Conservation (phyloP, 1,140 invertebrate species). For the fruit fly (Drosophila melanogaster) region Release_6_plus_ISO1_MT NT_037436.4:20412501-20413000, state of each 20-base stretch:
- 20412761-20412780: background rate
- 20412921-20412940: too few relatives aligned
- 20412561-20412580: conserved; percentile 22
- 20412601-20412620: conserved; percentile 53
- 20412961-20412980: too few relatives aligned
- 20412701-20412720: background rate
- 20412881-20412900: background rate
- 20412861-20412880: too few relatives aligned
- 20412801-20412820: background rate
- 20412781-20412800: background rate
- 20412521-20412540: conserved; percentile 60
- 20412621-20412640: conserved; percentile 68
- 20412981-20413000: too few relatives aligned
- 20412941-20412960: too few relatives aligned
- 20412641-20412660: conserved; percentile 60
- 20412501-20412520: conserved; percentile 11
- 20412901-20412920: background rate
- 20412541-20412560: conserved; percentile 53
- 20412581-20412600: background rate
- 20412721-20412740: background rate
- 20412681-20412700: conserved; percentile 10
- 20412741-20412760: background rate
- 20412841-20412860: background rate
- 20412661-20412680: conserved; percentile 9
- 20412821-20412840: background rate